Evolutionary conservation across 2,888 invertebrate genomes (phyloP).

Genomic region (Lasioglossum marginatum): DNA sequence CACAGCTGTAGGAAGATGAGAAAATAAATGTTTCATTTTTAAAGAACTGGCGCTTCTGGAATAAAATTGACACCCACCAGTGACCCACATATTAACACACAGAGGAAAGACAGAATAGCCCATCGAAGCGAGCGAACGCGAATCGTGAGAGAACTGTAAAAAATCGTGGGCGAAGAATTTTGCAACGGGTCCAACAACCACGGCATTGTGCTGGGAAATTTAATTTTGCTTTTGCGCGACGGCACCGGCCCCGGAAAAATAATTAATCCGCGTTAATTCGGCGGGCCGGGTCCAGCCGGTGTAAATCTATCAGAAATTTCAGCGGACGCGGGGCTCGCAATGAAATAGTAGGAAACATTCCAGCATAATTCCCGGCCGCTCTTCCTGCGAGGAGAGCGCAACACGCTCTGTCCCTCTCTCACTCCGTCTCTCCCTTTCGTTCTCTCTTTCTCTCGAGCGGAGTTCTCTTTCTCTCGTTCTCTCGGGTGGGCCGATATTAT

Average conservation of each 20-base stretch:
- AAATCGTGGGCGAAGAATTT: background rate
- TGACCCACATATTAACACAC: too few species aligned
- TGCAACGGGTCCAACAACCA: background rate
- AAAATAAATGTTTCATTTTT: too few species aligned
- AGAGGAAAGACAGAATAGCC: background rate
- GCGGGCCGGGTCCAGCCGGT: background rate
- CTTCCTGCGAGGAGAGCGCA: slow-evolving; percentile 46
- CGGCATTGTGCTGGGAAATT: background rate
- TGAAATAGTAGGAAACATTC: slow-evolving; percentile 63
- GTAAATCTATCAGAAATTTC: slow-evolving; percentile 56
- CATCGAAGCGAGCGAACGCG: background rate
- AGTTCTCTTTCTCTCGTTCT: slow-evolving; percentile 27
- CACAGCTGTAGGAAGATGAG: too few species aligned
- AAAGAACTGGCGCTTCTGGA: too few species aligned
- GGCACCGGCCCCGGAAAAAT: slow-evolving; percentile 1
- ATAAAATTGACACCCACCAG: too few species aligned
- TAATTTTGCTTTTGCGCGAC: background rate
- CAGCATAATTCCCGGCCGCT: slow-evolving; percentile 62
- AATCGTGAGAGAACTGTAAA: background rate
- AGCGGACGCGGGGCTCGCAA: slow-evolving; percentile 19
- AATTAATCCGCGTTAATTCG: slow-evolving; percentile 43
- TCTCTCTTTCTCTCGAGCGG: slow-evolving; percentile 1
- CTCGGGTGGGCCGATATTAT: slow-evolving; percentile 75
- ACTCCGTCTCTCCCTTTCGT: background rate
- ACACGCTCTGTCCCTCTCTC: slow-evolving; percentile 11